phyloP scores from a whole-genome alignment of 1,140 invertebrate species.

The Macrobrachium rosenbergii region DNA sequence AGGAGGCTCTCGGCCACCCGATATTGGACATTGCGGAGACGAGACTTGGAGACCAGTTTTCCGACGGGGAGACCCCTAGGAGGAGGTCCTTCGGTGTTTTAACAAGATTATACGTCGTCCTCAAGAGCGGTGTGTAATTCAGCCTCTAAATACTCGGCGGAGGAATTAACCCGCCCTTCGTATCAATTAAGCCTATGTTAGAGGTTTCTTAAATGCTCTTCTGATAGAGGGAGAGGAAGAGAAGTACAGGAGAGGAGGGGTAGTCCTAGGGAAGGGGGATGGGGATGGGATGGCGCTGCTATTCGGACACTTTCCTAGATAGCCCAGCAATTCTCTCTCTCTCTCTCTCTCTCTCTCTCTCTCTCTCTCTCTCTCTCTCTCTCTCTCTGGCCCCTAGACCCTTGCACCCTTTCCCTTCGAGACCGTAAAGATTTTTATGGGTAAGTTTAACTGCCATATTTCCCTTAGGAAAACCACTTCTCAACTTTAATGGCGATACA shows the following conservation, averaged over 20 bases:
- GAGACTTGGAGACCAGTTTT: slow-evolving; percentile 1
- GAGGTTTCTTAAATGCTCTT: not conserved
- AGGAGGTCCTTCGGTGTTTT: not conserved
- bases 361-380: no score
- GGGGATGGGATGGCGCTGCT: no score
- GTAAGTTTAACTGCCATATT: slow-evolving; percentile 25
- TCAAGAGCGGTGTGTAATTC: not conserved
- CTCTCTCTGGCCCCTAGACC: not conserved
- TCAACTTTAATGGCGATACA: slow-evolving; percentile 32
- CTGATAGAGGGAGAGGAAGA: not conserved
- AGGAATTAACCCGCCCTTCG: slow-evolving; percentile 20
- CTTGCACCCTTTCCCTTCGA: not conserved
- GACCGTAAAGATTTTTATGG: slow-evolving; percentile 25
- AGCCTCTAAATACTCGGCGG: slow-evolving; percentile 14
- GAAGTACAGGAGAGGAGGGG: not conserved
- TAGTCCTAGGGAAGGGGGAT: not conserved
- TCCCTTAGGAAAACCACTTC: slow-evolving; percentile 22
- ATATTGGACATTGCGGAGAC: slow-evolving; percentile 18
- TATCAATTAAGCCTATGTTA: slow-evolving; percentile 23
- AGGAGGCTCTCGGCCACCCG: not conserved
- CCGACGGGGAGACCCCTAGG: not conserved
- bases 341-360: no score
- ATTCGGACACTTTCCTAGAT: no score
- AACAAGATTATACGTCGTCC: slow-evolving; percentile 23
- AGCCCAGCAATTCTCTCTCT: no score